phyloP scores from a whole-genome alignment of 2,113 vertebrate genomes.

The Butorides virescens region DNA sequence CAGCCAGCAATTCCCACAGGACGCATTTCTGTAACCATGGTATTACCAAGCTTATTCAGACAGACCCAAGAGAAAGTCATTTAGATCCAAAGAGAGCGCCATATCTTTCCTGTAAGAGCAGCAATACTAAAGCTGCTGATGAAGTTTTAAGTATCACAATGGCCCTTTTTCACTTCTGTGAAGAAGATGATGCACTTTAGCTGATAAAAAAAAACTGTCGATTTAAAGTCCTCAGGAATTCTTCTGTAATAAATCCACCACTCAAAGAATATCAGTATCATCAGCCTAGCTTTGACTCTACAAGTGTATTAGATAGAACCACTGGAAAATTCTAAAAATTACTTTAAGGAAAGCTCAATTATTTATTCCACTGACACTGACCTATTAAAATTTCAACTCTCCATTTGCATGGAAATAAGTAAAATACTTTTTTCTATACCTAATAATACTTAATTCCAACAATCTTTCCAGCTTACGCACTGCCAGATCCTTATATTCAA shows the following conservation, averaged over 20 bases:
- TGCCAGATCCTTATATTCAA: background rate
- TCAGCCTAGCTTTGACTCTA: background rate
- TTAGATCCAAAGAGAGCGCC: background rate
- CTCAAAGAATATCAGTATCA: background rate
- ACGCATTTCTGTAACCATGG: background rate
- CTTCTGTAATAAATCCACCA: background rate
- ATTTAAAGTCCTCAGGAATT: background rate
- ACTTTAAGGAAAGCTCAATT: background rate
- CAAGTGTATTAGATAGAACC: background rate
- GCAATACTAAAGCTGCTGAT: background rate
- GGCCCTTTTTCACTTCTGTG: background rate
- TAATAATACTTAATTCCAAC: background rate
- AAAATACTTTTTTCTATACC: background rate
- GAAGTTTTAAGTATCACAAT: background rate
- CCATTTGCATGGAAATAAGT: background rate
- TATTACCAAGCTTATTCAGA: background rate
- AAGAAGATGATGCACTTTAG: background rate
- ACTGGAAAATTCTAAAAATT: background rate
- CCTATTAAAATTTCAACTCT: background rate
- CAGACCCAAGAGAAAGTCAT: background rate
- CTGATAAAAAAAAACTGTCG: accelerated
- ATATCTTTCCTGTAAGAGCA: background rate
- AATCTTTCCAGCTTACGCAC: background rate
- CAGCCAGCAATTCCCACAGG: background rate
- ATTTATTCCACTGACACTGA: background rate